Evolutionary conservation across 2,797 vertebrate species (phyloP).

Genomic region (Rallus crepitans): DNA sequence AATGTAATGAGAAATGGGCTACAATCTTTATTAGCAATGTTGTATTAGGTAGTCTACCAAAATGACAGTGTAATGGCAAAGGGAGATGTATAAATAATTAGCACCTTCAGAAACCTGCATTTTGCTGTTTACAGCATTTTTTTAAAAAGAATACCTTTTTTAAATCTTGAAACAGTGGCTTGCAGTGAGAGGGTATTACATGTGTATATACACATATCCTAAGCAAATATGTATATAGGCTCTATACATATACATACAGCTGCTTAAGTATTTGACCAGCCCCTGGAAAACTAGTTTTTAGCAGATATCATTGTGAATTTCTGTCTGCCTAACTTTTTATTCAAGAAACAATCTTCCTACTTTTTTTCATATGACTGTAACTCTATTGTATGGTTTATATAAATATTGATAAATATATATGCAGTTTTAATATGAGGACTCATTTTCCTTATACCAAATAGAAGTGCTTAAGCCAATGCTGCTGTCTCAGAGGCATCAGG

Average conservation of each 20-base stretch:
- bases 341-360: background rate
- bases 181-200: fast-evolving
- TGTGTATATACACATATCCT: background rate
- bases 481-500: background rate
- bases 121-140: background rate
- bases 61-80: background rate
- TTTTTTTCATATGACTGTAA: background rate
- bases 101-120: background rate
- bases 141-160: background rate
- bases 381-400: background rate
- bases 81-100: background rate
- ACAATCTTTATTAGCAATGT: background rate
- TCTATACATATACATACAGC: background rate
- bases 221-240: background rate
- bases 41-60: background rate
- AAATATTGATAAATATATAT: background rate
- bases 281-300: background rate
- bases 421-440: background rate
- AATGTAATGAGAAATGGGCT: background rate
- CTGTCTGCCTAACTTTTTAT: background rate
- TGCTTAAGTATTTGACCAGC: background rate
- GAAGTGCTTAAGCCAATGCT: background rate
- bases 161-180: background rate
- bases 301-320: background rate
- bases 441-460: background rate